Evolutionary conservation across 2,888 invertebrate genomes (phyloP).

Genomic region (Operophtera brumata): DNA sequence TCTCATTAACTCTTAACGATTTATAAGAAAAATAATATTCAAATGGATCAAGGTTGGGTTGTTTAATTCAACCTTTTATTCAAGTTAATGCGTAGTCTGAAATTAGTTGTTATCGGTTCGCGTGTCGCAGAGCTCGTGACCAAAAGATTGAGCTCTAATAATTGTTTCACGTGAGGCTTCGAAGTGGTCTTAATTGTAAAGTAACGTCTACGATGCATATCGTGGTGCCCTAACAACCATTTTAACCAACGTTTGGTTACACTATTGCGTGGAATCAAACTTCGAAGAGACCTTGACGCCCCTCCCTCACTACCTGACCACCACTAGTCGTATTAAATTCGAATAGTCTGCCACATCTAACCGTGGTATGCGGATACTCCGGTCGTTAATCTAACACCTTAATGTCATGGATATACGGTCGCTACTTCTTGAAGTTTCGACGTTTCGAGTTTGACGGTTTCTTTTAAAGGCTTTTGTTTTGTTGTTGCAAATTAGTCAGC

Average conservation of each 20-base stretch:
- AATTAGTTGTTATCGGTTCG: slow-evolving; percentile 65
- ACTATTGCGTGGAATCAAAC: slow-evolving; percentile 70
- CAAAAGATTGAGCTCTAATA: slow-evolving; percentile 54
- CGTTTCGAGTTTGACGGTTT: slow-evolving; percentile 43
- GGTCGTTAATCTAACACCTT: slow-evolving; percentile 45
- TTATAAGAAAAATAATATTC: slow-evolving; percentile 41
- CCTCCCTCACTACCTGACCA: slow-evolving; percentile 51
- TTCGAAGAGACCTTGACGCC: slow-evolving; percentile 69
- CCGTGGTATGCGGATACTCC: slow-evolving; percentile 64
- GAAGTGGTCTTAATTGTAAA: slow-evolving; percentile 59
- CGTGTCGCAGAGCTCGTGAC: slow-evolving; percentile 57
- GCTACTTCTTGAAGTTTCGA: slow-evolving; percentile 45
- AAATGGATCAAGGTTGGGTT: slow-evolving; percentile 64
- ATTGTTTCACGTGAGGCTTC: slow-evolving; percentile 60
- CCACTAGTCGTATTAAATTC: slow-evolving; percentile 63
- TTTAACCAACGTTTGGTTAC: slow-evolving; percentile 43
- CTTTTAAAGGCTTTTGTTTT: slow-evolving; percentile 58
- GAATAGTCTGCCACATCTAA: slow-evolving; percentile 68
- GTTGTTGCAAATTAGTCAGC: slow-evolving; percentile 75
- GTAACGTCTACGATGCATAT: slow-evolving; percentile 62
- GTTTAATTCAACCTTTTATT: slow-evolving; percentile 51
- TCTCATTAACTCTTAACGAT: slow-evolving; percentile 29
- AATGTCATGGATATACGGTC: slow-evolving; percentile 44
- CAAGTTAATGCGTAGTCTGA: slow-evolving; percentile 66
- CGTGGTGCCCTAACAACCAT: slow-evolving; percentile 45